Evolutionary conservation across 1,140 invertebrate species (phyloP), one percentile per base, ranked within the genome.

Genomic region (Phthorimaea operculella): DNA sequence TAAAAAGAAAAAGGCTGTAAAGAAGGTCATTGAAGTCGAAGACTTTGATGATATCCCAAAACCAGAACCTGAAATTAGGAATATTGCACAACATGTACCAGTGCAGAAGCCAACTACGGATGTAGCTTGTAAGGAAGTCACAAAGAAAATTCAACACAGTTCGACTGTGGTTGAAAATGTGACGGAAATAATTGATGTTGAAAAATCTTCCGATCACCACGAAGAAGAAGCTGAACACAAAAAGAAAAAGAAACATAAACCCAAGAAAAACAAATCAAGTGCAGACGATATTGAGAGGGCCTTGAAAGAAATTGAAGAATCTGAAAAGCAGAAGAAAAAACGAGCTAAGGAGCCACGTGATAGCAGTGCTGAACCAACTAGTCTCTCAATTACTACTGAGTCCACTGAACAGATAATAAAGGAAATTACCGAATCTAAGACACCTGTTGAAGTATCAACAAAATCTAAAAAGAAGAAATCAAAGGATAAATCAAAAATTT

Each of bases 281-380:
- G 77, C 83, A 64, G 87, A 88, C 68, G 87, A 88, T 60, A 85
- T 88, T 54, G 85, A 87, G 63, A 86, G 76, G 68, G 87, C 87
- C 51, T 64, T 89, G 0, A 80, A 83, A 66, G 88, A 88, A 83
- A 87, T 88, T 48, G 81, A 86, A 62, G 74, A 76, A 60, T 67
- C 64, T 14, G 66, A 74, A 36, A 76, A 72, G 65, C 66, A 71
- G 42, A 80, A 75, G 51, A 83, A 80, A 64, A 83, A 72, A 58
- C 74, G 67, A 64, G 6, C 14, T 15, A 73, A 72, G 66, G 66
- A 67, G 18, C n/a, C 51, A 55, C 49, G 59, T 51, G 64, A 69
- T 51, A 68, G 60, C 12, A 67, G 52, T 57, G 15, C 12, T 9
- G 44, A 47, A 9, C 44, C n/a, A 14, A 4, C 14, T 42, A 4